phyloP scores from a whole-genome alignment of 2,113 vertebrate genomes.

The Gopherus evgoodei region DNA sequence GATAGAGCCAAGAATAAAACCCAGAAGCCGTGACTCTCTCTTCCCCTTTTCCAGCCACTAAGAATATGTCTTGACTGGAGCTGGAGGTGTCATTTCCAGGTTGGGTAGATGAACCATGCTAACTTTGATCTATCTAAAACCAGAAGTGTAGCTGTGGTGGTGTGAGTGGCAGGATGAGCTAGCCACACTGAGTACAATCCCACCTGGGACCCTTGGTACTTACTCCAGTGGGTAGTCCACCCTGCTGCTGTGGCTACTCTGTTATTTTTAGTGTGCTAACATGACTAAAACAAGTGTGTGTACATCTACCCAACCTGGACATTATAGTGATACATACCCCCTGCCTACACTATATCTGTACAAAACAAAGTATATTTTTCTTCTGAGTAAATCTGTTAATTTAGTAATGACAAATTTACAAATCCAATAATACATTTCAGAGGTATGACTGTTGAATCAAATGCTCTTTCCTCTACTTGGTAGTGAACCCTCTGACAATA shows the following conservation, averaged over 20 bases:
- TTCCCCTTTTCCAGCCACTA: neutral
- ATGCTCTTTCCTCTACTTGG: neutral
- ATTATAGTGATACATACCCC: neutral
- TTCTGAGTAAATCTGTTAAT: neutral
- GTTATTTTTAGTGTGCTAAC: neutral
- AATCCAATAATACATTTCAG: neutral
- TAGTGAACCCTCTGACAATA: neutral
- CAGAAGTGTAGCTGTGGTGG: neutral
- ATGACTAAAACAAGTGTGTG: neutral
- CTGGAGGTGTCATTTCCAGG: too few relatives aligned
- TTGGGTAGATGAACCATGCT: too few relatives aligned
- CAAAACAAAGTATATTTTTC: neutral
- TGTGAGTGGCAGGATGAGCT: neutral
- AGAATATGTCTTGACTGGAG: neutral
- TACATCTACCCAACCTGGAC: neutral
- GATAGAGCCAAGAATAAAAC: neutral
- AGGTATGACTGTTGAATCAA: accelerated
- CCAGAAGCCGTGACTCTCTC: neutral
- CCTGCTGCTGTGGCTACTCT: neutral
- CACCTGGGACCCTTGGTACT: neutral
- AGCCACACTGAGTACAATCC: too few relatives aligned
- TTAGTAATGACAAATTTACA: neutral
- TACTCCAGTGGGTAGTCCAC: neutral
- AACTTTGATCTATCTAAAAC: neutral
- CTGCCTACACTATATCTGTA: neutral